These are phyloP conservation scores for Argentina silus DNA, from an alignment of 2,797 vertebrate genomes.

Conservation along the genomic window DNA sequence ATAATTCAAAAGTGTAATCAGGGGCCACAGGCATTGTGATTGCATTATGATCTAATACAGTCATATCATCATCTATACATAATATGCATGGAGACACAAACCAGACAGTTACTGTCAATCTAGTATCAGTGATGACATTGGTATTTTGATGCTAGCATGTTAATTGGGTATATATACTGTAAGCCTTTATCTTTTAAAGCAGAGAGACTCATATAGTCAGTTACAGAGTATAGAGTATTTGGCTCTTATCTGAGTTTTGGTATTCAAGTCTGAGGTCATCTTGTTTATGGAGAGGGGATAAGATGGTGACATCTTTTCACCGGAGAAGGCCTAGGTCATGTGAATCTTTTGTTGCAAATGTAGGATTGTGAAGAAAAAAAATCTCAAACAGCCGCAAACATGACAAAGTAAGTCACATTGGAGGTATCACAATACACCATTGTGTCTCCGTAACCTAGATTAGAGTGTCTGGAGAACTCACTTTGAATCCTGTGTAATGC, in stretches of 20 bases:
- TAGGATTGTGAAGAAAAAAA: neutral
- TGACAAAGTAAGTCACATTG: neutral
- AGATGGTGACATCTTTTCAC: neutral
- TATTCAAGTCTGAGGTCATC: neutral
- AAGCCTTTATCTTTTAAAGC: neutral
- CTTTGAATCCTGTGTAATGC: neutral
- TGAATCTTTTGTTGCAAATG: neutral
- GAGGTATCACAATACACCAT: neutral
- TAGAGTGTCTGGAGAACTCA: too few relatives aligned
- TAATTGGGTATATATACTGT: neutral
- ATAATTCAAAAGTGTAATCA: neutral
- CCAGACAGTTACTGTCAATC: neutral
- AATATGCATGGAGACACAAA: neutral
- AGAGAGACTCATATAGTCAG: neutral
- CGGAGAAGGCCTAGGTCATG: neutral
- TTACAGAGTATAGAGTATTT: neutral
- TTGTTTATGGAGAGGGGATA: neutral
- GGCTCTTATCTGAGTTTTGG: neutral
- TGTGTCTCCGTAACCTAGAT: neutral
- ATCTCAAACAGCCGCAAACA: neutral
- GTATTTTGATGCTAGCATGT: neutral
- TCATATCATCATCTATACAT: neutral
- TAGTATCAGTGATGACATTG: neutral
- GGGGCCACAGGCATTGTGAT: neutral
- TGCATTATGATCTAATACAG: too few relatives aligned